Percentiles rank a stretch among this genome's conserved stretches.
These are phyloP conservation scores for Paratrypauchen microcephalus DNA, from an alignment of 2,797 vertebrate genomes.

Conservation along the genomic window DNA sequence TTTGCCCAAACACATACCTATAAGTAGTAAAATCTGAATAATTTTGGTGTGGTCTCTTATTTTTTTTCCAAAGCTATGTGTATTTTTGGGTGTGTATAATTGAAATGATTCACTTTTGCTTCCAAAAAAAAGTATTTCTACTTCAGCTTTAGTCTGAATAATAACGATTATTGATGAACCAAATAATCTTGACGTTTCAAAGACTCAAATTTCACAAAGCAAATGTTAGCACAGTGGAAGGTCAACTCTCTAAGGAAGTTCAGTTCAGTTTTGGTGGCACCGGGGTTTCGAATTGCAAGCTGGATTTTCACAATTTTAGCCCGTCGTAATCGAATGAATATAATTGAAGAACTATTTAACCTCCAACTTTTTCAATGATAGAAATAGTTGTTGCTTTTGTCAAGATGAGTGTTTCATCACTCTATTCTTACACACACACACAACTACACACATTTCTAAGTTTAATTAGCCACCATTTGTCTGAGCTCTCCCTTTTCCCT, in stretches of 20 bases:
- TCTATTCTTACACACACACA: slow-evolving; percentile 41
- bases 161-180: background rate
- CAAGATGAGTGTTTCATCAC: slow-evolving; percentile 56
- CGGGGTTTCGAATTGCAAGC: background rate
- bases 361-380: slow-evolving; percentile 36
- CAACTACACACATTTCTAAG: slow-evolving; percentile 36
- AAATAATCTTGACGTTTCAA: background rate
- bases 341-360: slow-evolving; percentile 54
- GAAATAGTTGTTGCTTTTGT: slow-evolving; percentile 59
- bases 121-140: background rate
- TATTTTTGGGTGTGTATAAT: no score
- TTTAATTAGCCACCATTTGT: slow-evolving; percentile 95
- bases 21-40: no score
- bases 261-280: background rate
- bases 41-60: no score
- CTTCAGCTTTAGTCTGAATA: background rate
- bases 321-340: slow-evolving; percentile 45
- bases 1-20: no score
- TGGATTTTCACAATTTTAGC: background rate
- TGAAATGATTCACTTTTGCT: background rate
- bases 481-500: slow-evolving; percentile 84
- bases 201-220: background rate
- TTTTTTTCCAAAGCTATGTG: no score
- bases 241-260: background rate
- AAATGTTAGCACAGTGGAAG: background rate